A percentile compares a stretch with the other conserved stretches of the same genome.
Evolutionary conservation across 2,888 invertebrate genomes (phyloP).

Genomic region (Acanthosepion esculentum): DNA sequence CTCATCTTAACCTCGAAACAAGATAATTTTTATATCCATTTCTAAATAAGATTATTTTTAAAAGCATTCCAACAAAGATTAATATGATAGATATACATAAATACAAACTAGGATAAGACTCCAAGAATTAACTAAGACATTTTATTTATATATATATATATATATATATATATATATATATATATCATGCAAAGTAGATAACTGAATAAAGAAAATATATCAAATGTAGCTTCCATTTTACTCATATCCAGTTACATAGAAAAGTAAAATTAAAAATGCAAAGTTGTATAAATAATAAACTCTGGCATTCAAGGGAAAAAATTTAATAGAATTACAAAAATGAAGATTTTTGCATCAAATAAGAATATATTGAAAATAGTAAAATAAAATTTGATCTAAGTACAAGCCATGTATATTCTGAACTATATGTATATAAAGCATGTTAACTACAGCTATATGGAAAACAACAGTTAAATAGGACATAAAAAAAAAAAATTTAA

Average conservation of each 20-base stretch:
- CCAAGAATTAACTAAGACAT: neutral
- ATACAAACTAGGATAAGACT: neutral
- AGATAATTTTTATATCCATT: too few relatives aligned
- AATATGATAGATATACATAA: neutral
- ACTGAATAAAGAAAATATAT: neutral
- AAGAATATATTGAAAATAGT: neutral
- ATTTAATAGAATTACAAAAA: neutral
- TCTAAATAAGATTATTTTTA: too few relatives aligned
- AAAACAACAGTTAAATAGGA: neutral
- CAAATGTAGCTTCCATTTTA: neutral
- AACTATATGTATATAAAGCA: neutral
- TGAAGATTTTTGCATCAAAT: neutral
- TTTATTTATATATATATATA: too few relatives aligned
- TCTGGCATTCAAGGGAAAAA: constrained; percentile 17
- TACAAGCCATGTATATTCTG: neutral
- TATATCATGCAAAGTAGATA: neutral
- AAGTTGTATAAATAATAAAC: neutral
- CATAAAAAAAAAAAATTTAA: neutral
- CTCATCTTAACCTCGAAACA: too few relatives aligned
- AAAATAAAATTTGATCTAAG: neutral
- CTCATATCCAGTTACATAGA: neutral
- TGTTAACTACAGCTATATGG: neutral
- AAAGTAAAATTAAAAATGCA: neutral
- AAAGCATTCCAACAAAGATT: too few relatives aligned
- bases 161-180: neutral